Evolutionary conservation across 1,140 invertebrate genomes (phyloP).

Genomic region (Drosophila rhopaloa): DNA sequence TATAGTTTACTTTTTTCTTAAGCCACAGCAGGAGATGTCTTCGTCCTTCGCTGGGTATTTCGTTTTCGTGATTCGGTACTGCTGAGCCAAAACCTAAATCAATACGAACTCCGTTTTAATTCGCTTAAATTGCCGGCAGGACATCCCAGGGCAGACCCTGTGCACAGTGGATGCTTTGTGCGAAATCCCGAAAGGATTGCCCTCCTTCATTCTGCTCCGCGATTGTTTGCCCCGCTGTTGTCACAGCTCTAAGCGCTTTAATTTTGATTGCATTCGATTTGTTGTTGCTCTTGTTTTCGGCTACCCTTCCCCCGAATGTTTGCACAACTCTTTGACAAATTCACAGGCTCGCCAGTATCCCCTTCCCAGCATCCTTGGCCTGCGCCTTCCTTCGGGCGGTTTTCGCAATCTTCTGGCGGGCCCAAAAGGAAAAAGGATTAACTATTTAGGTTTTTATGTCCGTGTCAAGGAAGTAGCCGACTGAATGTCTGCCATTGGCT

Average conservation of each 20-base stretch:
- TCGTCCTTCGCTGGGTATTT: slow-evolving; percentile 29
- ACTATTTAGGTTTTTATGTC: slow-evolving; percentile 66
- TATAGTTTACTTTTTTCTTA: slow-evolving; percentile 26
- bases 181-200: slow-evolving; percentile 72
- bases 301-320: slow-evolving; percentile 39
- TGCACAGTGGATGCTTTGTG: slow-evolving; percentile 48
- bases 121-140: slow-evolving; percentile 80
- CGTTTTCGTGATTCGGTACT: slow-evolving; percentile 18
- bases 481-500: slow-evolving; percentile 24
- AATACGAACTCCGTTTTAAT: slow-evolving; percentile 76
- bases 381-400: slow-evolving; percentile 15
- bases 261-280: slow-evolving; percentile 83
- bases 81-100: slow-evolving; percentile 65
- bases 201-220: slow-evolving; percentile 40
- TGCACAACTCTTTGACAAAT: slow-evolving; percentile 82
- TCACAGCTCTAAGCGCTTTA: slow-evolving; percentile 82
- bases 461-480: slow-evolving; percentile 64
- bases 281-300: slow-evolving; percentile 56
- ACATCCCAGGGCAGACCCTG: slow-evolving; percentile 29
- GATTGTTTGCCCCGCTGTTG: slow-evolving; percentile 73
- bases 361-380: slow-evolving; percentile 32
- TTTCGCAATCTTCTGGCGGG: slow-evolving; percentile 69
- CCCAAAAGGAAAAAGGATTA: slow-evolving; percentile 64
- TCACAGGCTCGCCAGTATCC: slow-evolving; percentile 58
- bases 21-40: slow-evolving; percentile 66